Base-by-base conservation (phyloP, 2,113 vertebrate genomes). In the Ifrita kowaldi region DNA sequence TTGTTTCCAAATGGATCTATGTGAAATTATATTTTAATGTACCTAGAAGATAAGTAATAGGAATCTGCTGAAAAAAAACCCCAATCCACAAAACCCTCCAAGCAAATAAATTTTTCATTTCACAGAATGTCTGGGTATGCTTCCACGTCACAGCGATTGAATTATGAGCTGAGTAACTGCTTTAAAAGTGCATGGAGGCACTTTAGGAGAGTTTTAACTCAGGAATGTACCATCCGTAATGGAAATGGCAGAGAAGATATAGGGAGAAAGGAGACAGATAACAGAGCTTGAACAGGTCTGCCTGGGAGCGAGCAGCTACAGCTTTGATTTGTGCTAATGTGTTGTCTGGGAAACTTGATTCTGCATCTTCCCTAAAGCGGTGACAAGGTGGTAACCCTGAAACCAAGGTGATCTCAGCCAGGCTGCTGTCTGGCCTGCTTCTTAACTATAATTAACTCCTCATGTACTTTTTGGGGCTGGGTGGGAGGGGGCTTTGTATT, bases 81-180 rank as follows among this genome's bases (percentile, higher is more conserved):
- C 26, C 41, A 87, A n/a, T 28, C 27, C 55, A 32, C 65, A 57
- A 69, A 85, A 27, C 68, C 53, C 70, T 90, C 46, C 52, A 50
- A 74, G 90, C 78, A 78, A 82, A 70, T 87, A 74, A 11, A 70
- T 91, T 78, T 95, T 87, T 82, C 47, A 91, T 91, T 91, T 93
- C 47, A 39, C 9, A 71, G 74, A 49, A 78, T 79, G 74, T 87
- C 82, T 4, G 16, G 50, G 7, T 69, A 11, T 62, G 52, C 80
- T 91, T 50, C 56, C 47, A 8, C 6, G 37, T 59, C 62, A 32
- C 2, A 4, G 70, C 84, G 67, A 6, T 63, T 60, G 92, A 68
- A 47, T 90, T 71, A 76, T 26, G 92, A 85, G 78, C 85, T 15
- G 41, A 65, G 41, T 64, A 87, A 84, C 63, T 65, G 59, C 91